A percentile compares a stretch with the other conserved stretches of the same genome.
phyloP scores from a whole-genome alignment of 2,797 vertebrate genomes.

The Hybognathus amarus region DNA sequence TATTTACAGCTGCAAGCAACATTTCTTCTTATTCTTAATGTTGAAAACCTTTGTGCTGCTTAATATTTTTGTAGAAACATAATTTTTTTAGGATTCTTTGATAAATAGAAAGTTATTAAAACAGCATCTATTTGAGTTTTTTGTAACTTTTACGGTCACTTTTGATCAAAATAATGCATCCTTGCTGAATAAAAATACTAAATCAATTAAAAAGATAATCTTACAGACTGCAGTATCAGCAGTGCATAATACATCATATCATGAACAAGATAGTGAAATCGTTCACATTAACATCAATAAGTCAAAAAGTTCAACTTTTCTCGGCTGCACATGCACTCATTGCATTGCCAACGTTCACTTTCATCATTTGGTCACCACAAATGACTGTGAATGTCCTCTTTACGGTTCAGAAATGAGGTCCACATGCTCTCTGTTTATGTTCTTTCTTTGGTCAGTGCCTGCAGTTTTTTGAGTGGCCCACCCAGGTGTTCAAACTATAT shows the following conservation, averaged over 20 bases:
- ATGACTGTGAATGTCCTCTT: constrained; percentile 15
- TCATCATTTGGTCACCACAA: not conserved
- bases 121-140: not conserved
- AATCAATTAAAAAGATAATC: too few species aligned
- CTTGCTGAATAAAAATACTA: not conserved
- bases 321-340: not conserved
- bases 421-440: constrained; percentile 45
- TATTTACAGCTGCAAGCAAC: not conserved
- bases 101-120: not conserved
- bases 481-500: constrained; percentile 3
- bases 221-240: not conserved
- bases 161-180: not conserved
- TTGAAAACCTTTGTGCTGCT: not conserved
- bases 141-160: not conserved
- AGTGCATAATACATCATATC: not conserved
- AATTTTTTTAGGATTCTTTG: not conserved
- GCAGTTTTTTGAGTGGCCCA: constrained; percentile 34
- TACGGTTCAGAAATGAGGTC: constrained; percentile 23
- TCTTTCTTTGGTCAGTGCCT: constrained; percentile 7
- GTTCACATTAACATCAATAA: not conserved
- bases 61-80: not conserved
- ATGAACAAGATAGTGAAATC: not conserved
- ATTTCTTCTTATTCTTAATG: not conserved
- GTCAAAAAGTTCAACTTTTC: not conserved
- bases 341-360: not conserved